A percentile compares a stretch with the other conserved stretches of the same genome.
Evolutionary conservation across 2,888 invertebrate species (phyloP).

Genomic region (Romanomermis culicivorax): DNA sequence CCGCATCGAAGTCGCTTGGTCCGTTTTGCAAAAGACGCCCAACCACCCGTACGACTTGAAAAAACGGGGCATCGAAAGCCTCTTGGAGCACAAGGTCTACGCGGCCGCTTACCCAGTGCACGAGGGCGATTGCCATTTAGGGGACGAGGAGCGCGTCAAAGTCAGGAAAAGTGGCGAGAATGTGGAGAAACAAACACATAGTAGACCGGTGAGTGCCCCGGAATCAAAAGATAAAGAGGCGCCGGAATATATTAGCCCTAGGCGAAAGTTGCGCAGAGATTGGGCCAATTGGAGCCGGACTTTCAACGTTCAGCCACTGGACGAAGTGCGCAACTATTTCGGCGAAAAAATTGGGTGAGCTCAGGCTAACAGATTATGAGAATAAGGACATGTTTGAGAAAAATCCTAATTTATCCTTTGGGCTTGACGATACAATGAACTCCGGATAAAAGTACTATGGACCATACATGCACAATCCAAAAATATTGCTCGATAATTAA

Average conservation of each 20-base stretch:
- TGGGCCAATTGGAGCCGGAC: constrained; percentile 11
- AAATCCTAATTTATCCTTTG: no score
- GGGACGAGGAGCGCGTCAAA: neutral
- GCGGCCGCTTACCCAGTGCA: constrained; percentile 2
- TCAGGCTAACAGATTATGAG: no score
- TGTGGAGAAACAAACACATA: neutral
- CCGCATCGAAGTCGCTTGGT: neutral
- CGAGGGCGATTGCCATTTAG: neutral
- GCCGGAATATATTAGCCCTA: neutral
- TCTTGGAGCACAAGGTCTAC: constrained; percentile 1
- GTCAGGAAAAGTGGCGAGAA: neutral
- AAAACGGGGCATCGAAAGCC: constrained; percentile 2
- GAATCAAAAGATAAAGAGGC: no score
- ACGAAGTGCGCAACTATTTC: constrained; percentile 11
- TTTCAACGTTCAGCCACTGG: constrained; percentile 10
- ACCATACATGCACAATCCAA: no score
- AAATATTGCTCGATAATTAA: no score
- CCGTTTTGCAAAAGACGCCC: neutral
- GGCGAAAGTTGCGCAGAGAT: constrained; percentile 7
- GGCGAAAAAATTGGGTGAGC: constrained; percentile 55
- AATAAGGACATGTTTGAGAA: no score
- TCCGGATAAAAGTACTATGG: no score
- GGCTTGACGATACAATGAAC: no score
- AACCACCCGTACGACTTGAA: neutral
- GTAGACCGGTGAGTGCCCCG: no score